These are phyloP conservation scores for Lycodopsis pacificus DNA, from an alignment of 2,797 vertebrate genomes.

Conservation along the genomic window DNA sequence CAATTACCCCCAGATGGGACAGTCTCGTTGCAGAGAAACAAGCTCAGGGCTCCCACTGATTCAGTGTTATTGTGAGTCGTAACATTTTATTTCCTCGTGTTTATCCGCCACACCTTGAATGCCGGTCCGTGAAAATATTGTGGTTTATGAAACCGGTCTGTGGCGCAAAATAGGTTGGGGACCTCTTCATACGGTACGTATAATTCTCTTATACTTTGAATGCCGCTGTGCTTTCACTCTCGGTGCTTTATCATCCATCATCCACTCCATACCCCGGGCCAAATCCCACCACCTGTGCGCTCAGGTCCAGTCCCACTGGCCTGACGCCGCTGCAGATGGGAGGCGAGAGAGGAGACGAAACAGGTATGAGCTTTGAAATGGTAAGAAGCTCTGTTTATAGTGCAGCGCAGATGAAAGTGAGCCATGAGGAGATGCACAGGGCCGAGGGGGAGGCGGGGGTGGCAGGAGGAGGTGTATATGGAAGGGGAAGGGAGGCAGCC, in stretches of 20 bases:
- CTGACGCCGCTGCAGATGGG: conserved; percentile 44
- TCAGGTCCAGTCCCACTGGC: not conserved
- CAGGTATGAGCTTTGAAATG: conserved; percentile 80
- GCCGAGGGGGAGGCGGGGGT: not conserved
- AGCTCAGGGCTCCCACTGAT: no score
- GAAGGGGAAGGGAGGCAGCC: conserved; percentile 4
- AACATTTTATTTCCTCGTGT: no score
- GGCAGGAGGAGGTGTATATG: conserved; percentile 25
- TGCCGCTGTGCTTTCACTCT: conserved; percentile 6
- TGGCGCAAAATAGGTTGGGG: no score
- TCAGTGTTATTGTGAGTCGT: no score
- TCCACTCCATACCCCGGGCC: conserved; percentile 1
- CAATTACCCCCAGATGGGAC: no score
- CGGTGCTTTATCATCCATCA: conserved; percentile 22
- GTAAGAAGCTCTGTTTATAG: conserved; percentile 78
- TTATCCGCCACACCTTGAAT: no score
- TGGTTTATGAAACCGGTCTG: no score
- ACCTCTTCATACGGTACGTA: not conserved
- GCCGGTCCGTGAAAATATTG: no score
- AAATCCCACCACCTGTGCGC: conserved; percentile 44
- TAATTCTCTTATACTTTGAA: conserved; percentile 9
- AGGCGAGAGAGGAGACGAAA: conserved; percentile 40
- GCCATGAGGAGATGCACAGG: conserved; percentile 45
- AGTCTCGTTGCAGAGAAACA: no score
- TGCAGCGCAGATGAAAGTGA: conserved; percentile 71